These are phyloP conservation scores for Oxygymnocypris stewartii DNA, from an alignment of 2,113 vertebrate genomes.

Conservation along the genomic window DNA sequence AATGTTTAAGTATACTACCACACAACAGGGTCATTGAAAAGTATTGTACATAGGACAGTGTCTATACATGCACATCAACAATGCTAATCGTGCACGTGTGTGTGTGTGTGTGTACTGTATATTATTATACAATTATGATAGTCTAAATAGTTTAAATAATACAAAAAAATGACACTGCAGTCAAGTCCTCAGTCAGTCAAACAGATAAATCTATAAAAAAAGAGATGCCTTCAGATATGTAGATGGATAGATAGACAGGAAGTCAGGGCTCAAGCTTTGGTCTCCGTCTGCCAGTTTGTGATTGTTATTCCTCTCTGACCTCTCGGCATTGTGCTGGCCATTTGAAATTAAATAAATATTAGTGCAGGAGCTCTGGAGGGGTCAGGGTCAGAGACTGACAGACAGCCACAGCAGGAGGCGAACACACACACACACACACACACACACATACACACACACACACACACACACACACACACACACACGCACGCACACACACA, in stretches of 20 bases:
- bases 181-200: background rate
- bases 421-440: slow-evolving; percentile 47
- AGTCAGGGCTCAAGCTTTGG: slow-evolving; percentile 23
- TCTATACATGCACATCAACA: background rate
- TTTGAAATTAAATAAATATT: slow-evolving; percentile 60
- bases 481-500: slow-evolving; percentile 15
- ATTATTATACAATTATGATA: background rate
- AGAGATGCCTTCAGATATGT: background rate
- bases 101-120: background rate
- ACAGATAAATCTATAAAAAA: background rate
- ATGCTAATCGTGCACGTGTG: background rate
- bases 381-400: slow-evolving; percentile 55
- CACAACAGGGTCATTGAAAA: background rate
- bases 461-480: slow-evolving; percentile 13
- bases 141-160: background rate
- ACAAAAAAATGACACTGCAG: background rate
- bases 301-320: slow-evolving; percentile 50
- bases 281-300: slow-evolving; percentile 28
- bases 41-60: background rate
- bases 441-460: slow-evolving; percentile 41
- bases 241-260: slow-evolving; percentile 11
- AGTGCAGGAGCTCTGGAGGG: slow-evolving; percentile 37
- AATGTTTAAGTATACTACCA: background rate
- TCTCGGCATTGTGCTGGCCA: slow-evolving; percentile 6
- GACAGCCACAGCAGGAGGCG: slow-evolving; percentile 37